phyloP scores from a whole-genome alignment of 2,797 vertebrate species.

The Epinephelus malabaricus region DNA sequence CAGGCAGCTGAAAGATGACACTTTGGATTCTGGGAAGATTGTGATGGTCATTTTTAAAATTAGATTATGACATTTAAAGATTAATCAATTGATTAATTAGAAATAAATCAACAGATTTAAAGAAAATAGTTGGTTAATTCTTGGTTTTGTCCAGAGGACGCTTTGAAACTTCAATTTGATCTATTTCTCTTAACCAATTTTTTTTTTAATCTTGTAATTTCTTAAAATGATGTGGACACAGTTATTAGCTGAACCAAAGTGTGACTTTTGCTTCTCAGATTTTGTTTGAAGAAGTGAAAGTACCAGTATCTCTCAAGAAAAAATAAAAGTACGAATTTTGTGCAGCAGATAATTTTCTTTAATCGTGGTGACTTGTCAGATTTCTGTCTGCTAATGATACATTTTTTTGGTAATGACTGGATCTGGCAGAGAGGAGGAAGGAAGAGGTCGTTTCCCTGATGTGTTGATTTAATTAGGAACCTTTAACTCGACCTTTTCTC shows the following conservation, averaged over 20 bases:
- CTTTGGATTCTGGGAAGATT: neutral
- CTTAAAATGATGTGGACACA: neutral
- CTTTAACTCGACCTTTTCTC: conserved; percentile 32
- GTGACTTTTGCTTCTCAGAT: neutral
- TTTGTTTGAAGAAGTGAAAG: neutral
- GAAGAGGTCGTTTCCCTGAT: conserved; percentile 14
- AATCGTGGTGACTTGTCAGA: neutral
- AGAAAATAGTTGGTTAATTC: neutral
- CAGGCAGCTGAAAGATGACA: no score
- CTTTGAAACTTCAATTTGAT: neutral
- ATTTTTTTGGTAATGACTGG: neutral
- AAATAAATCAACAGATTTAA: neutral
- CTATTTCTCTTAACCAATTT: neutral
- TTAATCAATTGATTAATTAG: neutral
- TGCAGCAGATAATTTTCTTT: neutral
- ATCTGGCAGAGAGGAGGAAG: conserved; percentile 10
- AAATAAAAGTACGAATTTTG: neutral
- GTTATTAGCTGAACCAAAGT: neutral
- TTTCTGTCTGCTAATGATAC: conserved; percentile 1
- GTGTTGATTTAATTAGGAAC: conserved; percentile 49
- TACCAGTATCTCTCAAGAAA: neutral
- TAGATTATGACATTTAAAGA: neutral
- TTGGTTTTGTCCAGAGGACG: neutral
- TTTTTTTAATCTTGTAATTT: no score
- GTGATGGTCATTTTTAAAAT: neutral